Evolutionary conservation across 2,113 vertebrate genomes (phyloP).

Genomic region (Aptenodytes patagonicus): DNA sequence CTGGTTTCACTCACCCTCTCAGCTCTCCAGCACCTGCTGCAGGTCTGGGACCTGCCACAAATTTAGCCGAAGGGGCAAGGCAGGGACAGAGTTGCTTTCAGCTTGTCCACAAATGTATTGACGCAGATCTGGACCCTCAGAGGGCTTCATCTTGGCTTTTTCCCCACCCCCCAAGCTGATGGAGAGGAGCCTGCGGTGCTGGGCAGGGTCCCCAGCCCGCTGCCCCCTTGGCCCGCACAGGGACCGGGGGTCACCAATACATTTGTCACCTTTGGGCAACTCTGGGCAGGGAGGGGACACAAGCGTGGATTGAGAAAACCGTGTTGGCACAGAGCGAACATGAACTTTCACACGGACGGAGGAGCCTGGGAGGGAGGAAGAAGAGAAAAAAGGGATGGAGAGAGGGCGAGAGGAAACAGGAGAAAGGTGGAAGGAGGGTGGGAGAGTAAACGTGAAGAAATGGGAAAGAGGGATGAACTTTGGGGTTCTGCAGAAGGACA

Average conservation of each 20-base stretch:
- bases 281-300: conserved; percentile 11
- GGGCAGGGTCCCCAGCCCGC: not conserved
- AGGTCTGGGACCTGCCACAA: not conserved
- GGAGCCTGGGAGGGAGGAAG: conserved; percentile 22
- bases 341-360: conserved; percentile 75
- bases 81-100: conserved; percentile 26
- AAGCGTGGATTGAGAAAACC: conserved; percentile 65
- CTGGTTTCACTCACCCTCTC: not conserved
- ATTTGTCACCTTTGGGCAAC: conserved; percentile 41
- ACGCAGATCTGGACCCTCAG: not conserved
- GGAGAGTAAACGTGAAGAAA: conserved; percentile 23
- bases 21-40: not conserved
- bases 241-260: not conserved
- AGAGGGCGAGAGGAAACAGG: not conserved
- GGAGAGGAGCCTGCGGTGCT: not conserved
- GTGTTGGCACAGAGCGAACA: conserved; percentile 86
- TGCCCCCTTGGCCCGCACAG: not conserved
- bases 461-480: not conserved
- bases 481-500: not conserved
- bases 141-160: not conserved
- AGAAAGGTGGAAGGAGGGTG: not conserved
- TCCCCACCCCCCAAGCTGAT: not conserved
- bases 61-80: not conserved
- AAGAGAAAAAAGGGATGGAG: conserved; percentile 45
- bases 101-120: conserved; percentile 34